Evolutionary conservation across 2,888 invertebrate genomes (phyloP), one percentile per base, ranked within the genome.

Genomic region (Azorinus chamasolen): DNA sequence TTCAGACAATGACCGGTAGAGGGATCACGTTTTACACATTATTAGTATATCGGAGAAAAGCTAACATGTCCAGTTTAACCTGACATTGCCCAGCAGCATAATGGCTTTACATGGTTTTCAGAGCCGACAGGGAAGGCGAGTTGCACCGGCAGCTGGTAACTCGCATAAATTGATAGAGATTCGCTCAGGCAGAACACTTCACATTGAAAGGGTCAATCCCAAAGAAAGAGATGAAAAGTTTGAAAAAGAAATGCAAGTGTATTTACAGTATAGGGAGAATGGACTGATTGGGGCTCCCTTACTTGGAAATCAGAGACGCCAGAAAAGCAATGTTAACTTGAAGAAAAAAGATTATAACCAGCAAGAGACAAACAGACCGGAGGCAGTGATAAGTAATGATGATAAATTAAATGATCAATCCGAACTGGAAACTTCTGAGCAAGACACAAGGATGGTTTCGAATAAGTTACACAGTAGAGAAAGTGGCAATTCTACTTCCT

Each of bases 181-280:
- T 16, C 68, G 90, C 41, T 81, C 84, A 14, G 81, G 80, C 8
- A 72, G 90, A 58, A 41, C 51, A 12, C 73, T 90, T 16, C 80
- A 85, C 20, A 86, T 90, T 8, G 83, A 79, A 46, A 88, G 87
- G 58, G 58, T 89, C n/a, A 90, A 90, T 78, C 78, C 83, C 20
- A 80, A 78, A 59, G 77, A 83, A 22, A 72, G 89, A 66, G 89
- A 89, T 84, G 84, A 85, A 16, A 73, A 82, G 57, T 87, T 89
- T 83, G 84, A 85, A 50, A 83, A 85, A 50, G 89, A 89, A 74
- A 86, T 87, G 81, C 83, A 86, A 25, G 76, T 85, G 37, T 83
- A 81, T 61, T 37, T 80, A 32, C 77, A 83, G 46, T 83, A 84
- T 55, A 68, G 80, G 27, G 82, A 70, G 37, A 77, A 62, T 58